A percentile compares a stretch with the other conserved stretches of the same genome.
Conservation (phyloP, 2,888 invertebrate genomes). For the Eristalinus aeneus region DNA sequence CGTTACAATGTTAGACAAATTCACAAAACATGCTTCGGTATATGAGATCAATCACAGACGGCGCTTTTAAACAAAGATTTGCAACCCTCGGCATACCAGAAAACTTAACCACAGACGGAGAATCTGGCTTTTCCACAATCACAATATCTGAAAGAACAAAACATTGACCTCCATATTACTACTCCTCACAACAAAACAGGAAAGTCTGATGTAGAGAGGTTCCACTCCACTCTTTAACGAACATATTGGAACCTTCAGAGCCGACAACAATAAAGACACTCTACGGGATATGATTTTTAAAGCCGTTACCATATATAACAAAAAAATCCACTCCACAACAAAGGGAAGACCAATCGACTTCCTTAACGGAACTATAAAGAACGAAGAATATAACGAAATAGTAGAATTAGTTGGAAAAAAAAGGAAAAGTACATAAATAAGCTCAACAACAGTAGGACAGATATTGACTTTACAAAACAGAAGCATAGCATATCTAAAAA, state of each 20-base stretch:
- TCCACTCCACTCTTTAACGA: slow-evolving; percentile 47
- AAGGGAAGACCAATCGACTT: slow-evolving; percentile 20
- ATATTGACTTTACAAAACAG: not conserved
- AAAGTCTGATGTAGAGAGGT: slow-evolving; percentile 46
- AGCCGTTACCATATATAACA: slow-evolving; percentile 23
- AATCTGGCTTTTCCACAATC: slow-evolving; percentile 9
- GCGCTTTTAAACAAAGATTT: slow-evolving; percentile 34
- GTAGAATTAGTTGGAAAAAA: slow-evolving; percentile 24
- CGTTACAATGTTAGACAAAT: slow-evolving; percentile 41
- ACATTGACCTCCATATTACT: not conserved
- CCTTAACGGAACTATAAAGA: not conserved
- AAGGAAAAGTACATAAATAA: slow-evolving; percentile 27
- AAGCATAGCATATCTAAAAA: slow-evolving; percentile 2
- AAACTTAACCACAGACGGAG: slow-evolving; percentile 10
- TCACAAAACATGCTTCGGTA: slow-evolving; percentile 29
- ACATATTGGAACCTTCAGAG: slow-evolving; percentile 30
- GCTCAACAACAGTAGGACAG: not conserved
- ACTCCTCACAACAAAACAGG: not conserved
- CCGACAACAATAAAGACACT: slow-evolving; percentile 14
- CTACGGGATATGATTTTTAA: slow-evolving; percentile 16
- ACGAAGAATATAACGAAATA: slow-evolving; percentile 2
- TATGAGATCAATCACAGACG: slow-evolving; percentile 31
- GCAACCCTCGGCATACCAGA: not conserved
- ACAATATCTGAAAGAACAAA: slow-evolving; percentile 6
- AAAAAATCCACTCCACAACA: slow-evolving; percentile 30